A percentile compares a stretch with the other conserved stretches of the same genome.
phyloP scores from a whole-genome alignment of 2,113 vertebrate species.

The Embiotoca jacksoni region DNA sequence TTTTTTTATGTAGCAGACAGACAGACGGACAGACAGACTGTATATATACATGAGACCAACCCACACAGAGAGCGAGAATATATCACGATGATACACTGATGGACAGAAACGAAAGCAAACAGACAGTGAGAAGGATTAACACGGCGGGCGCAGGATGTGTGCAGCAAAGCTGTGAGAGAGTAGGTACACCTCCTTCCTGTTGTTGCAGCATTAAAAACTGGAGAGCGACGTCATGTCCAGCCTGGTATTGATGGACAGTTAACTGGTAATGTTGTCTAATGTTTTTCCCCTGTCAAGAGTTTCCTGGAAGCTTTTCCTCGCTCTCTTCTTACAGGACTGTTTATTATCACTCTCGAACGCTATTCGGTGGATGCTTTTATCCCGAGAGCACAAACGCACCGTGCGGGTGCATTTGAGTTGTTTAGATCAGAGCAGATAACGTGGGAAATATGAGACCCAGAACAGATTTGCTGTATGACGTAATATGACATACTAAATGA shows the following conservation, averaged over 20 bases:
- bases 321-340: conserved; percentile 14
- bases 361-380: conserved; percentile 23
- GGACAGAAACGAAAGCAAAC: conserved; percentile 9
- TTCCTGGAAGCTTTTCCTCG: conserved; percentile 58
- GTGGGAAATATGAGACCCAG: neutral
- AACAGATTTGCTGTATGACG: too few species aligned
- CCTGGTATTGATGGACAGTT: conserved; percentile 54
- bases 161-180: conserved; percentile 6
- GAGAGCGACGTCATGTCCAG: conserved; percentile 23
- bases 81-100: neutral
- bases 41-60: neutral
- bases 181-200: conserved; percentile 35
- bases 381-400: neutral
- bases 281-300: conserved; percentile 22
- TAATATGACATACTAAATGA: neutral
- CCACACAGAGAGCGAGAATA: neutral
- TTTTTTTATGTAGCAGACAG: neutral
- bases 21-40: neutral
- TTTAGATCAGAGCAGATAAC: neutral
- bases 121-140: neutral
- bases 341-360: neutral
- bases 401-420: neutral
- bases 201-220: conserved; percentile 45
- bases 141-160: neutral
- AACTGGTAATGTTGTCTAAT: conserved; percentile 62